Evolutionary conservation across 1,140 invertebrate species (phyloP), one percentile per base, ranked within the genome.

Genomic region (Drosophila seguyi): DNA sequence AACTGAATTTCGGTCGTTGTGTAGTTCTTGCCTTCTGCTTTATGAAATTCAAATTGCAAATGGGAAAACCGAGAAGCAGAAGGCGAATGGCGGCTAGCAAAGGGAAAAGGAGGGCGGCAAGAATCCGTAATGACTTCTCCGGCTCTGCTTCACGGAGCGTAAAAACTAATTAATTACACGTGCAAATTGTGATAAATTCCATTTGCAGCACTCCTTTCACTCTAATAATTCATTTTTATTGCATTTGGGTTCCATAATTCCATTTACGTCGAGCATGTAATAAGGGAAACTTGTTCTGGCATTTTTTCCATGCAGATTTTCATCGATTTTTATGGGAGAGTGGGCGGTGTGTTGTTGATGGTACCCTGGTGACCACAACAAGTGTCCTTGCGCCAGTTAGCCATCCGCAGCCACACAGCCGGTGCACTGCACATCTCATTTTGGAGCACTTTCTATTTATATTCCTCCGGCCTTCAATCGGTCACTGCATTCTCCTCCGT

Each of bases 121-220:
- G 52, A 72, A 72, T 71, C 42, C 52, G 66, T 73, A 83, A 66
- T 75, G 77, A 65, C 62, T 59, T 44, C 57, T 22, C 48, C 60
- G 41, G 59, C 20, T 59, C 53, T 55, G 63, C 61, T 72, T 61
- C 56, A 47, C 66, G 50, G 27, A 65, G 65, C 65, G 65, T 61
- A 63, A 76, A 80, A 82, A 84, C 67, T 80, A 90, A 88, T 88
- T 88, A 88, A 90, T 88, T 88, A 88, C 87, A 84, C 66, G 81
- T 81, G 84, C 68, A 84, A 88, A 88, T 88, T 81, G 84, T 79
- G 67, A 78, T 90, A 84, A 80, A 84, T 88, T 80, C 59, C 62
- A 67, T 67, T 78, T 66, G 63, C 56, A 53, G 66, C 58, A 48
- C 42, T 42, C 27, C 44, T 63, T 62, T 68, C 56, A 39, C 58